Conservation (phyloP, 2,113 vertebrate species). For the Microtus pennsylvanicus region DNA sequence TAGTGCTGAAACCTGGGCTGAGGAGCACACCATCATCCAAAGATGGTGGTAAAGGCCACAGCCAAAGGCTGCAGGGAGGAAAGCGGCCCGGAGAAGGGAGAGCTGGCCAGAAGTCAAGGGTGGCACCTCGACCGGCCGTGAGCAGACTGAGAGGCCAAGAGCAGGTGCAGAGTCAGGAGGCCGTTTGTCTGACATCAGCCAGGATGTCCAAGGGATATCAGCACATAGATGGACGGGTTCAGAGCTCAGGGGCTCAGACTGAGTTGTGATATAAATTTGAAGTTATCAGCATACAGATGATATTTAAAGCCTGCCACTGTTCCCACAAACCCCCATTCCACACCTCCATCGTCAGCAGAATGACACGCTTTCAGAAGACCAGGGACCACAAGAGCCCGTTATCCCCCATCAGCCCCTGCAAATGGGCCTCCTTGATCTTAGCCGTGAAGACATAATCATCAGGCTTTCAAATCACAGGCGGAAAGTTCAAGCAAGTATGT, state of each 20-base stretch:
- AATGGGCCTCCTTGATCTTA: conserved; percentile 58
- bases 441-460: conserved; percentile 46
- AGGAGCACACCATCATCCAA: accelerated
- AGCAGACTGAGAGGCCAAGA: background rate
- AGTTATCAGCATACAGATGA: conserved; percentile 71
- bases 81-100: background rate
- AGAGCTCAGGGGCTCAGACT: conserved; percentile 56
- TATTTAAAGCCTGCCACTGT: conserved; percentile 66
- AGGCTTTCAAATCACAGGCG: conserved; percentile 48
- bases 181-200: background rate
- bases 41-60: background rate
- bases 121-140: accelerated
- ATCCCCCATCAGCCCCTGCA: conserved; percentile 33
- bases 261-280: conserved; percentile 55
- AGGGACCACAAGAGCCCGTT: conserved; percentile 7
- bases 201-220: background rate
- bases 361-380: conserved; percentile 38
- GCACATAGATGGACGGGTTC: conserved; percentile 10
- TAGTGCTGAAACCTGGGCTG: accelerated
- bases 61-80: background rate
- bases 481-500: conserved; percentile 59
- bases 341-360: conserved; percentile 31
- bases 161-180: background rate
- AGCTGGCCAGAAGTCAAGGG: background rate
- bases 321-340: background rate